phyloP scores from a whole-genome alignment of 2,888 invertebrate species.

The Hartigia nigra region DNA sequence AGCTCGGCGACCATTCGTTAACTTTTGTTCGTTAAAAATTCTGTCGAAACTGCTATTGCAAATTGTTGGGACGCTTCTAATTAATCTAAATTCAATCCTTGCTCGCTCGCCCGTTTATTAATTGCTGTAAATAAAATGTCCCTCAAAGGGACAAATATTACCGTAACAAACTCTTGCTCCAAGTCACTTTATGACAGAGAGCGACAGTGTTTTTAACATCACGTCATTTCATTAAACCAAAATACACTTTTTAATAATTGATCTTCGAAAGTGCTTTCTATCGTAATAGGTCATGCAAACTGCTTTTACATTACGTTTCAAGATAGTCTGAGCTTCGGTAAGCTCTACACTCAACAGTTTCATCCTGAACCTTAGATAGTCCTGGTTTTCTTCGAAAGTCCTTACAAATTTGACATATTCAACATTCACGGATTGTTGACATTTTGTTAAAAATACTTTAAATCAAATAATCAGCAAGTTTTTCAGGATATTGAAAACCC shows the following conservation, averaged over 20 bases:
- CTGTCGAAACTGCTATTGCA: not conserved
- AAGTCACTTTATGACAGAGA: not conserved
- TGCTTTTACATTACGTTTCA: too few relatives aligned
- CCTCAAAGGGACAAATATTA: not conserved
- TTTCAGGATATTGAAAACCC: constrained; percentile 43
- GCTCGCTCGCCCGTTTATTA: not conserved
- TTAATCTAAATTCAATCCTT: not conserved
- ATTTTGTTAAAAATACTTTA: not conserved
- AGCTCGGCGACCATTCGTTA: not conserved
- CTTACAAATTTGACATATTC: not conserved
- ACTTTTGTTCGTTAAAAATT: not conserved
- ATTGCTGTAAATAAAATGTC: not conserved
- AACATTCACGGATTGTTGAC: not conserved
- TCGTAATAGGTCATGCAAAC: too few relatives aligned
- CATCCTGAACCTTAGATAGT: not conserved
- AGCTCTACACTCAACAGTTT: too few relatives aligned
- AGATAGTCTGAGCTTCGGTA: too few relatives aligned
- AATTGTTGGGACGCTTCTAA: not conserved
- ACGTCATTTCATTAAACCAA: too few relatives aligned
- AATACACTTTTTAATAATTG: too few relatives aligned
- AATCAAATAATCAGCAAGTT: constrained; percentile 31
- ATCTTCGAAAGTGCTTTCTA: too few relatives aligned
- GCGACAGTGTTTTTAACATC: too few relatives aligned
- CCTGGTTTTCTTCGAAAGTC: not conserved
- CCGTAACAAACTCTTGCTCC: not conserved